These are phyloP conservation scores for Copidosoma floridanum DNA, from an alignment of 1,140 invertebrate genomes.

Conservation along the genomic window DNA sequence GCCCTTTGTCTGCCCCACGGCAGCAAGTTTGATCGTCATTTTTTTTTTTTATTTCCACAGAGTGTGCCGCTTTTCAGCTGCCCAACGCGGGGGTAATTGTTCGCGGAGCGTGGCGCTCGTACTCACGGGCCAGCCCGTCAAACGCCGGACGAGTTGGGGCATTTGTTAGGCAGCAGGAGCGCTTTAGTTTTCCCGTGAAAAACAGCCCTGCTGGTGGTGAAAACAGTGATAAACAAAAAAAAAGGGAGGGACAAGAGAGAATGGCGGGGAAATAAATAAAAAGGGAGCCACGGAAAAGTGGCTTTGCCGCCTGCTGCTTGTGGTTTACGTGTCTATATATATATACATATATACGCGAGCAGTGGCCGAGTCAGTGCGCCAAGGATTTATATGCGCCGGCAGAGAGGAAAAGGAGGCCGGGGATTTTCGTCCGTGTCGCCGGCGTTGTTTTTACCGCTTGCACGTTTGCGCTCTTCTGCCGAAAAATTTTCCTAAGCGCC, in stretches of 20 bases:
- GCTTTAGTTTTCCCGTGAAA: slow-evolving; percentile 37
- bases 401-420: slow-evolving; percentile 1
- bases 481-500: slow-evolving; percentile 25
- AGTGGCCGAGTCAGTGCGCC: slow-evolving; percentile 25
- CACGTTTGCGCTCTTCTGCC: slow-evolving; percentile 20
- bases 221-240: slow-evolving; percentile 12
- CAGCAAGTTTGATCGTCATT: slow-evolving; percentile 30
- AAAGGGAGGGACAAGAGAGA: neutral
- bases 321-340: too few relatives aligned
- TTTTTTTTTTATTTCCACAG: slow-evolving; percentile 27
- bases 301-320: neutral
- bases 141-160: slow-evolving; percentile 35
- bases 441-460: slow-evolving; percentile 24
- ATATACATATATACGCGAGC: slow-evolving; percentile 16
- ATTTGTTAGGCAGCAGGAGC: slow-evolving; percentile 42
- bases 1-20: neutral
- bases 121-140: slow-evolving; percentile 41
- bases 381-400: slow-evolving; percentile 21
- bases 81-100: slow-evolving; percentile 39
- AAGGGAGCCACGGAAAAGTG: neutral
- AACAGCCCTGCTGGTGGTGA: neutral
- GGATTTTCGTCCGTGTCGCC: slow-evolving; percentile 26
- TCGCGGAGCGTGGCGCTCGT: slow-evolving; percentile 32
- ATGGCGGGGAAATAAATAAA: neutral
- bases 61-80: slow-evolving; percentile 30